Evolutionary conservation across 2,888 invertebrate genomes (phyloP).

Genomic region (Drosophila diplacantha): DNA sequence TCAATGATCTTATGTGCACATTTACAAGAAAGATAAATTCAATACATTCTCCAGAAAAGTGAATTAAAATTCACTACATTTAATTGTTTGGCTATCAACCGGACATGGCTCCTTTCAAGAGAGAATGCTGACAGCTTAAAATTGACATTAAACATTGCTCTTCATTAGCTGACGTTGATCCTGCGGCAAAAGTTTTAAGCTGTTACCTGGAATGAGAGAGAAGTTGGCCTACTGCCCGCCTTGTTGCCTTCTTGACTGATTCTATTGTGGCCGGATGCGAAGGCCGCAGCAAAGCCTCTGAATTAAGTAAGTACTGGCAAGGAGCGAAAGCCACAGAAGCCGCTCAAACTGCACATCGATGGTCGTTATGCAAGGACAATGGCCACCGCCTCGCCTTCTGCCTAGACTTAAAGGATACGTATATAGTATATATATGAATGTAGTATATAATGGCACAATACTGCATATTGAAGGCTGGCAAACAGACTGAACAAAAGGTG

Average conservation of each 20-base stretch:
- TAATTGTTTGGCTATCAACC: background rate
- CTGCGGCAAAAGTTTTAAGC: constrained; percentile 4
- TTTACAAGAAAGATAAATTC: background rate
- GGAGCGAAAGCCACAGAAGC: constrained; percentile 22
- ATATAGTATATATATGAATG: background rate
- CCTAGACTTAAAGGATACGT: constrained; percentile 5
- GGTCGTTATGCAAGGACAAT: constrained; percentile 14
- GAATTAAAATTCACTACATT: background rate
- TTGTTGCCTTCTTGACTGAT: constrained; percentile 6
- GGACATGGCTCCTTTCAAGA: background rate
- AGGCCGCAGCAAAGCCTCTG: constrained; percentile 14
- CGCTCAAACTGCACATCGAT: constrained; percentile 14
- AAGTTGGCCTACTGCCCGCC: background rate
- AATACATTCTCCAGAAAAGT: background rate
- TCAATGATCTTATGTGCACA: background rate
- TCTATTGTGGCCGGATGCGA: constrained; percentile 3
- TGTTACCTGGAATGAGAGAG: background rate
- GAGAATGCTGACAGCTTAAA: background rate
- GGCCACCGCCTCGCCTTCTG: constrained; percentile 1
- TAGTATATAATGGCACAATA: constrained; percentile 17
- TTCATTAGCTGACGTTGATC: constrained; percentile 1
- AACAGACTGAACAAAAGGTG: constrained; percentile 22
- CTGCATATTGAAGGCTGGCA: constrained; percentile 16
- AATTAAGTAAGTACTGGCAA: constrained; percentile 20
- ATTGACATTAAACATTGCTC: background rate